Base-by-base conservation (phyloP, 2,888 invertebrate genomes). In the Dasypogon diadema region DNA sequence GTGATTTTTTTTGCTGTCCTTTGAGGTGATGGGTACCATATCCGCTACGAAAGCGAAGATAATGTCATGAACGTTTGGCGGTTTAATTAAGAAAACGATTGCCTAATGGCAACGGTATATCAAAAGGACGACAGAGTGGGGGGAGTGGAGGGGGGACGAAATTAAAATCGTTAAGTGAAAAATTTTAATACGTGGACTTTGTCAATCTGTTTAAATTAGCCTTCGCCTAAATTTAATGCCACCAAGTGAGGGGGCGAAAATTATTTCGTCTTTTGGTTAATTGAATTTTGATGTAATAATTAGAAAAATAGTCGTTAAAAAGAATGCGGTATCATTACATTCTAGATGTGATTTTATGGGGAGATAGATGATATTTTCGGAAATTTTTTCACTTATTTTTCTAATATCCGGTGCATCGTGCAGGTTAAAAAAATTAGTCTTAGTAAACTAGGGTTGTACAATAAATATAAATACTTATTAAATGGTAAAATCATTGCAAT, bases 11-110 rank as follows among this genome's bases (percentile, higher is more conserved):
- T 58, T 48, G 34, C 42, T 65, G 18, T 75, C 54, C 37, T 54
- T 34, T 14, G 21, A 68, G 37, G 73, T 65, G 75, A 72, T 72
- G 65, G 75, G 72, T 72, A 75, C 75, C 75, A 75, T 75, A 75
- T 77, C 77, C 75, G 77, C 48, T 75, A 54, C 34, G 54, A 51
- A 51, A 56, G 14, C 56, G 56, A 73, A 77, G 75, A 77, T 77
- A 77, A 77, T 77, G 77, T 75, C 58, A 21, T 51, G 74, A 76
- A 24, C 77, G 77, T 77, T 75, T 74, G 68, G 77, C 74, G 77
- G 77, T 77, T 77, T 77, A 77, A 77, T 77, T 77, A 77, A 77
- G 75, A 77, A 77, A 77, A 77, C 70, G 74, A 77, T 77, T 77
- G 73, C 73, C 46, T 74, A 74, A 74, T 46, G 58, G 58, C 12